Percentiles rank a stretch among this genome's conserved stretches.
phyloP scores from a whole-genome alignment of 2,888 invertebrate species.

The Drosophila testacea region DNA sequence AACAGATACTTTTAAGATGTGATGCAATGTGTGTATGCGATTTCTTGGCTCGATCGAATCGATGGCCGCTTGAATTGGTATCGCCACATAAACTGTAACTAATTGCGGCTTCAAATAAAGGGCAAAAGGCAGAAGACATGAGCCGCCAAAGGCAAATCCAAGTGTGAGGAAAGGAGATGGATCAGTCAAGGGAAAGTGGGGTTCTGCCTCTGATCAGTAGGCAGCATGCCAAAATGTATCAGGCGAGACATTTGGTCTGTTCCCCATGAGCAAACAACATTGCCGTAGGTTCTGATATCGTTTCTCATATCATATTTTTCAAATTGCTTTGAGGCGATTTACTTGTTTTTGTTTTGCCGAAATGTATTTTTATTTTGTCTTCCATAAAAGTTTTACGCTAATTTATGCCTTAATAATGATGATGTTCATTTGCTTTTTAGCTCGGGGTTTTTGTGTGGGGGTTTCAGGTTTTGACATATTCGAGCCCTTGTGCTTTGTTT shows the following conservation, averaged over 20 bases:
- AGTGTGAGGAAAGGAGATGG: neutral
- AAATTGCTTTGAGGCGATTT: constrained; percentile 26
- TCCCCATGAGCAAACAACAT: constrained; percentile 44
- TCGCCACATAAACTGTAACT: constrained; percentile 83
- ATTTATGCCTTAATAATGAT: constrained; percentile 60
- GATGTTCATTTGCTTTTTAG: constrained; percentile 15
- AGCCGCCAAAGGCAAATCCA: constrained; percentile 39
- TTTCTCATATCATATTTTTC: constrained; percentile 26
- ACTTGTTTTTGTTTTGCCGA: constrained; percentile 23
- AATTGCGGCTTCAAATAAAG: constrained; percentile 84
- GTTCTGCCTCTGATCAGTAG: constrained; percentile 35
- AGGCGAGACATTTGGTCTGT: constrained; percentile 60
- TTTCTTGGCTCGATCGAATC: constrained; percentile 44
- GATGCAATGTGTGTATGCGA: constrained; percentile 45
- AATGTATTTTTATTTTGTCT: constrained; percentile 12
- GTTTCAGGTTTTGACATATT: constrained; percentile 16
- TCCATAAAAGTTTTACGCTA: constrained; percentile 57
- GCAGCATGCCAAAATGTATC: constrained; percentile 47
- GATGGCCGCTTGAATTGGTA: constrained; percentile 63
- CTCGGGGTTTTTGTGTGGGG: neutral
- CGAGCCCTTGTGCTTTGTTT: constrained; percentile 4
- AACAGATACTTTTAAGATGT: constrained; percentile 26
- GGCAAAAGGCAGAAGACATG: constrained; percentile 57
- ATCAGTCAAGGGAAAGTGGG: neutral
- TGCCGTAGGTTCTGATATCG: constrained; percentile 70